phyloP scores from a whole-genome alignment of 1,140 invertebrate genomes.

The Philopotamus ludificatus region DNA sequence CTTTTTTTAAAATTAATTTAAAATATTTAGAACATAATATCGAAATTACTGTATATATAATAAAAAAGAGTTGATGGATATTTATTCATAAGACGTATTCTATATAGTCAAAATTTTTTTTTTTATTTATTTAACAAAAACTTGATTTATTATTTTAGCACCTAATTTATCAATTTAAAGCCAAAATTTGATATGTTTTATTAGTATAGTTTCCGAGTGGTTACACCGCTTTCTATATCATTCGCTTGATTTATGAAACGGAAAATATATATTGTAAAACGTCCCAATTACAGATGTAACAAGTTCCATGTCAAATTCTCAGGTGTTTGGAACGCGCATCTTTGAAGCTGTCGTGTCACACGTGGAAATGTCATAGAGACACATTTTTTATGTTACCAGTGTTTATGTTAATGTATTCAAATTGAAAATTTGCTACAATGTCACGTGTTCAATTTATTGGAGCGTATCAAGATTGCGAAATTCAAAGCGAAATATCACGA shows the following conservation, averaged over 20 bases:
- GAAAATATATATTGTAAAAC: conserved; percentile 12
- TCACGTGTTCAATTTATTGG: conserved; percentile 22
- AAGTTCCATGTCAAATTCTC: neutral
- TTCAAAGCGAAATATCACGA: too few relatives aligned
- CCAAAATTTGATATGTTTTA: too few relatives aligned
- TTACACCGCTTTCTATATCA: too few relatives aligned
- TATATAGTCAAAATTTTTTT: too few relatives aligned
- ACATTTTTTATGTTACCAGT: neutral
- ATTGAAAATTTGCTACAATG: neutral
- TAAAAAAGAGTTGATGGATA: too few relatives aligned
- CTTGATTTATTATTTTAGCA: too few relatives aligned
- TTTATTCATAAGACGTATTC: too few relatives aligned
- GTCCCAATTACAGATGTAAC: neutral
- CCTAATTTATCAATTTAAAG: too few relatives aligned
- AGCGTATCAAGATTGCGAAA: conserved; percentile 3
- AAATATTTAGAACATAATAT: too few relatives aligned
- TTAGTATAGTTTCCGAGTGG: neutral
- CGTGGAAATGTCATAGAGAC: neutral
- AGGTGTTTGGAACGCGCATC: neutral
- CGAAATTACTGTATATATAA: too few relatives aligned
- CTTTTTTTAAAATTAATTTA: too few relatives aligned
- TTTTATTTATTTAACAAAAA: too few relatives aligned
- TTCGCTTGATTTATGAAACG: conserved; percentile 1
- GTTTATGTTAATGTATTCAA: neutral
- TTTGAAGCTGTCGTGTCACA: neutral